A percentile compares a stretch with the other conserved stretches of the same genome.
phyloP scores from a whole-genome alignment of 2,113 vertebrate genomes.

The Terrapene triunguis region DNA sequence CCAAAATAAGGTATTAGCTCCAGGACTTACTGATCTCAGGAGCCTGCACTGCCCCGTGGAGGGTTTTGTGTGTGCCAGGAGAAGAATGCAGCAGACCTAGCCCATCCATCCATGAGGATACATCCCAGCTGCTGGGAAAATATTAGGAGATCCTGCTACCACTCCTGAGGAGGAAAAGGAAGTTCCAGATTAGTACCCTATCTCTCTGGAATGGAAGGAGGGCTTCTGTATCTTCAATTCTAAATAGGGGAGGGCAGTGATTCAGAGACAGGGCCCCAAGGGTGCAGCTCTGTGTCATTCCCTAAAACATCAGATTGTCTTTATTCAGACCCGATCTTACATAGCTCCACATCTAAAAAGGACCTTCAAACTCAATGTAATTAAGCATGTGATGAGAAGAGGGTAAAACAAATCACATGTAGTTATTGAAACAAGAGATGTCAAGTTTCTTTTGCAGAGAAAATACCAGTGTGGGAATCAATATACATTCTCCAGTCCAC shows the following conservation, averaged over 20 bases:
- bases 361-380: not conserved
- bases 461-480: not conserved
- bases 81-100: not conserved
- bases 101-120: not conserved
- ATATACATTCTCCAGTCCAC: not conserved
- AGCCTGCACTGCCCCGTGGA: not conserved
- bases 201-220: not conserved
- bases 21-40: not conserved
- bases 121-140: not conserved
- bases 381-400: not conserved
- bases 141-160: not conserved
- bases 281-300: not conserved
- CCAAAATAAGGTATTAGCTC: not conserved
- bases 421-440: not conserved
- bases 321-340: not conserved
- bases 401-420: not conserved
- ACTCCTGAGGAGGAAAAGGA: not conserved
- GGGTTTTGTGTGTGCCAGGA: not conserved
- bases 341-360: not conserved
- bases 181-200: not conserved
- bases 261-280: not conserved
- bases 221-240: not conserved
- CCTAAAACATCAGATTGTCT: not conserved
- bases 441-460: accelerated
- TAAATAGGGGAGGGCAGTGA: not conserved